Percentiles rank a stretch among this genome's conserved stretches.
These are phyloP conservation scores for Seriola rivoliana DNA, from an alignment of 2,113 vertebrate species.

Conservation along the genomic window DNA sequence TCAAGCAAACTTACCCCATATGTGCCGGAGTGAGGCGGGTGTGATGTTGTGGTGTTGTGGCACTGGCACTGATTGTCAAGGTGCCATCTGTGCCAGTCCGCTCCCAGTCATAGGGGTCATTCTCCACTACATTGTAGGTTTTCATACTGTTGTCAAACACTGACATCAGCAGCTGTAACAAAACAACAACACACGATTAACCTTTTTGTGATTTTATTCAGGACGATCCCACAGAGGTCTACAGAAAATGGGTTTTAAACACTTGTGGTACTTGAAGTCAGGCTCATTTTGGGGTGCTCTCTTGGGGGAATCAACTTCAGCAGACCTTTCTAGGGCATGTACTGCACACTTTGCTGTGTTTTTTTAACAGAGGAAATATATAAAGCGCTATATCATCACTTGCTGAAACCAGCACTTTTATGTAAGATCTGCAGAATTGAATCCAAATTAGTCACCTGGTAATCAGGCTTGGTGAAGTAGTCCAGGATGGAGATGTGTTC, in stretches of 20 bases:
- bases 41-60: constrained; percentile 94
- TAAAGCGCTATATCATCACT: no score
- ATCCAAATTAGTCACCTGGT: constrained; percentile 86
- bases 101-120: constrained; percentile 98
- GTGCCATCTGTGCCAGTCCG: constrained; percentile 91
- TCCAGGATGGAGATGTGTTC: constrained; percentile 95
- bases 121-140: constrained; percentile 93
- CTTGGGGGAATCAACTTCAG: not conserved
- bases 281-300: not conserved
- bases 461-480: constrained; percentile 98
- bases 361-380: not conserved
- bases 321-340: not conserved
- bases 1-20: constrained; percentile 88
- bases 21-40: constrained; percentile 96
- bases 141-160: constrained; percentile 99
- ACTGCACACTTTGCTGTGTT: not conserved
- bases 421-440: not conserved
- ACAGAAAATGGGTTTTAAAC: not conserved
- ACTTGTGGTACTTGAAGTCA: not conserved
- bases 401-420: not conserved
- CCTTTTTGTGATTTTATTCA: not conserved
- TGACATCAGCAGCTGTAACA: constrained; percentile 92
- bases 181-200: not conserved
- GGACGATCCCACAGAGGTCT: not conserved
- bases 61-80: constrained; percentile 89